Conservation (phyloP, 2,888 invertebrate genomes). For the Drosophila hamatofila region DNA sequence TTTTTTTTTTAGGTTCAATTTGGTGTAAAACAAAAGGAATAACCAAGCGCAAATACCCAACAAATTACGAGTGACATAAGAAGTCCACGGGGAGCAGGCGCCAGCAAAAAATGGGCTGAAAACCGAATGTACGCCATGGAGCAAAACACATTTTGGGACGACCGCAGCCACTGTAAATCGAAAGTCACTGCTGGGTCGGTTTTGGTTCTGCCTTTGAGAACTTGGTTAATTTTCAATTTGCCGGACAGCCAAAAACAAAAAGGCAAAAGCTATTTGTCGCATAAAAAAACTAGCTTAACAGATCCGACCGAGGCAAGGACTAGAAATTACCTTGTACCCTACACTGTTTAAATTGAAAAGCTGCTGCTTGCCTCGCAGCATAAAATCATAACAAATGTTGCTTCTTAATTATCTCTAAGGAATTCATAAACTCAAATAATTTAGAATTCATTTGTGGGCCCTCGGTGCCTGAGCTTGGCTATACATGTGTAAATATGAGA, state of each 20-base stretch:
- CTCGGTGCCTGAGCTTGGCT: background rate
- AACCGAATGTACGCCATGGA: slow-evolving; percentile 26
- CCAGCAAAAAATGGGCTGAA: slow-evolving; percentile 20
- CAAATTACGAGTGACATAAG: slow-evolving; percentile 64
- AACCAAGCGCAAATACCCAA: slow-evolving; percentile 24
- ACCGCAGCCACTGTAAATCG: slow-evolving; percentile 42
- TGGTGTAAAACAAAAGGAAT: slow-evolving; percentile 8
- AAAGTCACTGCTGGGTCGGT: slow-evolving; percentile 23
- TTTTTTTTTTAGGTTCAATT: no score
- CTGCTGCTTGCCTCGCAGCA: background rate
- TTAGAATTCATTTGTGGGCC: background rate
- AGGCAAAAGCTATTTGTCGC: slow-evolving; percentile 20
- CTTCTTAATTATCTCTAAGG: slow-evolving; percentile 3
- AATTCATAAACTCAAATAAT: background rate
- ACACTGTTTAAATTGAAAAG: slow-evolving; percentile 1
- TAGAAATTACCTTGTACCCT: background rate
- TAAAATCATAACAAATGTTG: background rate
- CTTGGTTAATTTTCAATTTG: slow-evolving; percentile 75
- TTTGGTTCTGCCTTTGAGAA: slow-evolving; percentile 28
- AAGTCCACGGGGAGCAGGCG: slow-evolving; percentile 52
- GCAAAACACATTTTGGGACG: slow-evolving; percentile 38
- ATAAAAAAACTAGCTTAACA: slow-evolving; percentile 17
- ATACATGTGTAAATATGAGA: no score
- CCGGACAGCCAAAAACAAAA: slow-evolving; percentile 34
- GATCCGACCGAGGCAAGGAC: background rate